Percentiles rank a stretch among this genome's conserved stretches.
These are phyloP conservation scores for Lycorma delicatula DNA, from an alignment of 1,140 invertebrate genomes.

Conservation along the genomic window DNA sequence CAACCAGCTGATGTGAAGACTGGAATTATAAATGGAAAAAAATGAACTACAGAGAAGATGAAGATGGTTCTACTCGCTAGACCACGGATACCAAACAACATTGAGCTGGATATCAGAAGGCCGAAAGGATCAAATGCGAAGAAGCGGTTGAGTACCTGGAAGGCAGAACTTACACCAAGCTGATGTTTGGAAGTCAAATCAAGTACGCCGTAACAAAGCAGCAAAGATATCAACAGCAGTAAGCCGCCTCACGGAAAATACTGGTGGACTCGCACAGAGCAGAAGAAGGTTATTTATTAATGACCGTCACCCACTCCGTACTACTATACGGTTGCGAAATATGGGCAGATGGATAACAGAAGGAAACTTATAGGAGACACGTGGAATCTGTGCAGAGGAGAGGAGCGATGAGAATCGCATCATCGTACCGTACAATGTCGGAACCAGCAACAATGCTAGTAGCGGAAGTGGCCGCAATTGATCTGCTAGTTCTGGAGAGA, in stretches of 20 bases:
- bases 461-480: constrained; percentile 25
- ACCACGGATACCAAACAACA: not conserved
- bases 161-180: not conserved
- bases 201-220: not conserved
- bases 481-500: constrained; percentile 25
- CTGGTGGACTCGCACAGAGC: not conserved
- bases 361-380: not conserved
- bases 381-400: not conserved
- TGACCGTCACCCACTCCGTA: not conserved
- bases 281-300: not conserved
- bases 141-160: not conserved
- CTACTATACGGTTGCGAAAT: not conserved
- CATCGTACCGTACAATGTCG: constrained; percentile 27
- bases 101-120: not conserved
- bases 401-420: constrained; percentile 12
- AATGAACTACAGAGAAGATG: not conserved
- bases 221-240: not conserved
- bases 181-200: not conserved
- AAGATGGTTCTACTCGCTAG: not conserved
- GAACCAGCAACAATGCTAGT: constrained; percentile 24
- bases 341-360: not conserved
- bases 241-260: not conserved
- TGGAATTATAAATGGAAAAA: constrained; percentile 17
- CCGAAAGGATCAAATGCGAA: not conserved
- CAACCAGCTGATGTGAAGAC: constrained; percentile 20